Conservation (phyloP, 2,113 vertebrate species). For the Podocnemis expansa region DNA sequence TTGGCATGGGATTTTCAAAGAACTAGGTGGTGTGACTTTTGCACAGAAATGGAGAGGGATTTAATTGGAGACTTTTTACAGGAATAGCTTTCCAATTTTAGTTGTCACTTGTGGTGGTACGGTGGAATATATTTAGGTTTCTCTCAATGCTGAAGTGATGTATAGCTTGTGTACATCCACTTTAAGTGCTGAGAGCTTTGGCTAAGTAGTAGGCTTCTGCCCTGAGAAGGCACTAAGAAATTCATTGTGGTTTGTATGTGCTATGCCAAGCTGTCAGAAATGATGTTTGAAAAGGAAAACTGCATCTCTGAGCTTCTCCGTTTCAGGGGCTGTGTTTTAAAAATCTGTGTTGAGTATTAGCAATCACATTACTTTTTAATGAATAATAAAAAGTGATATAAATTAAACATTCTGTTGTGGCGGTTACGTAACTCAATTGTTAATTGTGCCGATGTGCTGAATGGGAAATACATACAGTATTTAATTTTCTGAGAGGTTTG, state of each 20-base stretch:
- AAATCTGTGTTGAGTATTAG: conserved; percentile 20
- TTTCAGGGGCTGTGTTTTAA: not conserved
- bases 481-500: not conserved
- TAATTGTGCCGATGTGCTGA: conserved; percentile 33
- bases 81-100: conserved; percentile 64
- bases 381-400: conserved; percentile 22
- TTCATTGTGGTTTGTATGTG: conserved; percentile 31
- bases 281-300: not conserved
- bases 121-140: conserved; percentile 62
- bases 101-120: conserved; percentile 57
- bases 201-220: conserved; percentile 25
- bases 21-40: conserved; percentile 5
- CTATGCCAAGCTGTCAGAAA: conserved; percentile 6
- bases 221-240: conserved; percentile 40
- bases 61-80: conserved; percentile 72
- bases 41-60: conserved; percentile 26
- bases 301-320: not conserved
- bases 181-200: conserved; percentile 46
- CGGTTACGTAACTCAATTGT: conserved; percentile 65
- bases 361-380: conserved; percentile 14
- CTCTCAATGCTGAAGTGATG: conserved; percentile 54
- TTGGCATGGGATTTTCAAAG: conserved; percentile 71
- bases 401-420: conserved; percentile 53
- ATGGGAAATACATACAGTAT: not conserved
- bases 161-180: conserved; percentile 51